Base-by-base conservation (phyloP, 2,888 invertebrate species). In the Anorthoa munda region DNA sequence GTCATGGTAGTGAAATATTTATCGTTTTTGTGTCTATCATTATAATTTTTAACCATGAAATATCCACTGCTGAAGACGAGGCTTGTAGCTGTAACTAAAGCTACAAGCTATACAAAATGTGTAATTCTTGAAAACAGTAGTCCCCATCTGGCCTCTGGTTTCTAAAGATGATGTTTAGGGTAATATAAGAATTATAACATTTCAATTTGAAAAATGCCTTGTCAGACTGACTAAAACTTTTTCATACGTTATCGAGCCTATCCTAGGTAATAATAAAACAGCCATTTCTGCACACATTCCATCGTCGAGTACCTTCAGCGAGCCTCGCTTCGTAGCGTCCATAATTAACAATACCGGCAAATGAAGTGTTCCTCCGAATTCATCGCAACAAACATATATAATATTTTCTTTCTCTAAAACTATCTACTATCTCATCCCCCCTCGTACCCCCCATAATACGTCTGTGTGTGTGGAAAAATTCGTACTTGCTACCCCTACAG, bases 361-460 rank as follows among this genome's bases (percentile, higher is more conserved):
- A 86, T 83, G 88, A 92, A 92, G 92, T 90, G 91, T 90, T 90
- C 88, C 82, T 84, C 84, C 83, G 85, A 83, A 87, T 85, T 77
- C 83, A 82, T 87, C 85, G 86, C 76, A 89, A 88, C 89, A 90
- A 83, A 92, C 91, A 93, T 93, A 89, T 92, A 91, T 94, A 94
- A 94, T 86, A 86, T 86, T 93, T 92, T 93, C 93, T 92, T 93
- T 91, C 93, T 94, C 93, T 94, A 95, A 95, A 96, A 96, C 96
- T 96, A 96, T 96, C 96, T 95, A 91, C 92, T 90, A 92, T 90
- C 94, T 90, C 91, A 89, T 88, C 89, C 88, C 84, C 86, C 78
- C 83, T 82, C 51, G 45, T 77, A 74, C 86, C 86, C 86, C 77
- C 75, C 84, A 82, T 72, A 76, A 77, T 85, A 86, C 85, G 66